A percentile compares a stretch with the other conserved stretches of the same genome.
Conservation (phyloP, 2,797 vertebrate species). For the Eulemur rubriventer region DNA sequence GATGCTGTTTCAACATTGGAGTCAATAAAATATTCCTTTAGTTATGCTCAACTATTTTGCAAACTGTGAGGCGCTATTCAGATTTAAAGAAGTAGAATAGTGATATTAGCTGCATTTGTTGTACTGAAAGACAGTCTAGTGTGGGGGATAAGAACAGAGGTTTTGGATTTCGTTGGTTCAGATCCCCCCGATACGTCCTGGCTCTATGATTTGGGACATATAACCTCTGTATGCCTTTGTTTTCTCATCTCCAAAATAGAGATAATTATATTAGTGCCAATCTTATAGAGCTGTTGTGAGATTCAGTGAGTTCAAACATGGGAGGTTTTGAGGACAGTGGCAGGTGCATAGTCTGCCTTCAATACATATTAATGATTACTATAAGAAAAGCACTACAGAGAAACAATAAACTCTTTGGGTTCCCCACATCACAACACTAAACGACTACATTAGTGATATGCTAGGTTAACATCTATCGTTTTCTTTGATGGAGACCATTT, state of each 20-base stretch:
- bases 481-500: not conserved
- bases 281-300: not conserved
- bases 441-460: not conserved
- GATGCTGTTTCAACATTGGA: not conserved
- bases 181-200: not conserved
- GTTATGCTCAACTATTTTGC: not conserved
- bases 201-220: not conserved
- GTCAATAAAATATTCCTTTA: not conserved
- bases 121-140: not conserved
- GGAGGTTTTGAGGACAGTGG: not conserved
- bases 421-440: not conserved
- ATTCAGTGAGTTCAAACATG: not conserved
- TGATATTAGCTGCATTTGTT: not conserved
- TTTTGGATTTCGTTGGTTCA: not conserved
- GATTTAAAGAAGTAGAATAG: not conserved
- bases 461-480: not conserved
- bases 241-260: not conserved
- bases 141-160: not conserved
- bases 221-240: not conserved
- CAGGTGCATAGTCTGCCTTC: not conserved
- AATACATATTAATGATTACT: not conserved
- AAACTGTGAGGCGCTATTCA: not conserved
- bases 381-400: not conserved
- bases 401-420: not conserved
- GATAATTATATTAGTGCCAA: not conserved